These are phyloP conservation scores for Trachelus iudaicus DNA, from an alignment of 2,888 invertebrate species.

Conservation along the genomic window DNA sequence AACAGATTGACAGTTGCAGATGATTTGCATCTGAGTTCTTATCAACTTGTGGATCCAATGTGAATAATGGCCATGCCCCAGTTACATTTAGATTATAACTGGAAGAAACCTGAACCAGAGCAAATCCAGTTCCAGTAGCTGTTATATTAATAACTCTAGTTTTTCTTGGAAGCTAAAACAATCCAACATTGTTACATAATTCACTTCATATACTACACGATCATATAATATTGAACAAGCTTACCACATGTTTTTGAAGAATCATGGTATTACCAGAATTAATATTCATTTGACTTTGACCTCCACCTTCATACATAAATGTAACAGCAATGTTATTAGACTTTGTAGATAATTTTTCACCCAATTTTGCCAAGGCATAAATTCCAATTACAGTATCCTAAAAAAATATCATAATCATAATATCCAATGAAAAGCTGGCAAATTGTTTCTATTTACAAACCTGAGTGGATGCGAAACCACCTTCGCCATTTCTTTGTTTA, in stretches of 20 bases:
- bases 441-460: constrained; percentile 41
- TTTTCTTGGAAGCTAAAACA: constrained; percentile 66
- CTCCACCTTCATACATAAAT: constrained; percentile 69
- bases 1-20: constrained; percentile 84
- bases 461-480: constrained; percentile 80
- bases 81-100: constrained; percentile 88
- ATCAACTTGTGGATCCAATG: constrained; percentile 87
- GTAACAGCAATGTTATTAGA: constrained; percentile 69
- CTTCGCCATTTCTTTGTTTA: constrained; percentile 75
- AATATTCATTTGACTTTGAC: constrained; percentile 74
- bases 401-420: constrained; percentile 51
- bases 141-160: constrained; percentile 77
- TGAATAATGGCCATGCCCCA: constrained; percentile 88
- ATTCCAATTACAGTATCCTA: constrained; percentile 82
- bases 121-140: constrained; percentile 85
- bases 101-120: constrained; percentile 81
- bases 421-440: not conserved
- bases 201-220: not conserved
- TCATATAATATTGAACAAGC: constrained; percentile 29
- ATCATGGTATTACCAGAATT: constrained; percentile 83
- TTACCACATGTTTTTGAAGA: constrained; percentile 82
- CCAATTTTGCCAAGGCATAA: constrained; percentile 76
- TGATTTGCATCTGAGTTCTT: constrained; percentile 81
- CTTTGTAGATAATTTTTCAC: constrained; percentile 69
- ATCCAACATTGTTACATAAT: constrained; percentile 5